Evolutionary conservation across 2,797 vertebrate species (phyloP).

Genomic region (Xiphophorus birchmanni): DNA sequence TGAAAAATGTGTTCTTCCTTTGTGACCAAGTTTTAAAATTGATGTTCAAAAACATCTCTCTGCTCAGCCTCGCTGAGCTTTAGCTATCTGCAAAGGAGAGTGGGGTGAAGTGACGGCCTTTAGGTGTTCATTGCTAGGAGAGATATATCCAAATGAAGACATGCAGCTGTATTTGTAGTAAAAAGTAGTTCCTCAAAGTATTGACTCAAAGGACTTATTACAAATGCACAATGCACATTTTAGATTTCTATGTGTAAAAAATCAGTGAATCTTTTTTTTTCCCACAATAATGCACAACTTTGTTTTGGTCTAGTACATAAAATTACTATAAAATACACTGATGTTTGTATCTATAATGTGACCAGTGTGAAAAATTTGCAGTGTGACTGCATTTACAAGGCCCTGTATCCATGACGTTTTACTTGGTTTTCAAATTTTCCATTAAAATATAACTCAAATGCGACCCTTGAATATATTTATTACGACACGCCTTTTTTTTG

Average conservation of each 20-base stretch:
- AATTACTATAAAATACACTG: background rate
- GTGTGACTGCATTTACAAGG: background rate
- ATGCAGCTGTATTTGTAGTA: background rate
- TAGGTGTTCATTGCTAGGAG: background rate
- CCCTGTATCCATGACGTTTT: background rate
- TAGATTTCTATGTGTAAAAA: background rate
- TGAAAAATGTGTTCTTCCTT: background rate
- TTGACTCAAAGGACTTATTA: background rate
- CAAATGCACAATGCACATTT: background rate
- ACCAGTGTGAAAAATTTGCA: background rate
- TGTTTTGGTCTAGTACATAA: background rate
- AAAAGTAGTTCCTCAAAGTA: background rate
- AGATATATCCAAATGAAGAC: too few relatives aligned
- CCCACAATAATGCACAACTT: background rate
- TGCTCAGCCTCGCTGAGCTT: background rate
- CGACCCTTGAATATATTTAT: background rate
- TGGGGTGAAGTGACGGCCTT: background rate
- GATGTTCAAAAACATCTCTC: background rate
- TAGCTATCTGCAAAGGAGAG: background rate
- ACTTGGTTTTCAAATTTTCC: background rate
- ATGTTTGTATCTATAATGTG: background rate
- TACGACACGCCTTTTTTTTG: rapidly evolving
- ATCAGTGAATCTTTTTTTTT: background rate
- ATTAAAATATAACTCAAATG: background rate
- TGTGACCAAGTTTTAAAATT: background rate